Evolutionary conservation across 64 coral and sea anemone genomes (phyloP).

Genomic region (Acropora yongei): DNA sequence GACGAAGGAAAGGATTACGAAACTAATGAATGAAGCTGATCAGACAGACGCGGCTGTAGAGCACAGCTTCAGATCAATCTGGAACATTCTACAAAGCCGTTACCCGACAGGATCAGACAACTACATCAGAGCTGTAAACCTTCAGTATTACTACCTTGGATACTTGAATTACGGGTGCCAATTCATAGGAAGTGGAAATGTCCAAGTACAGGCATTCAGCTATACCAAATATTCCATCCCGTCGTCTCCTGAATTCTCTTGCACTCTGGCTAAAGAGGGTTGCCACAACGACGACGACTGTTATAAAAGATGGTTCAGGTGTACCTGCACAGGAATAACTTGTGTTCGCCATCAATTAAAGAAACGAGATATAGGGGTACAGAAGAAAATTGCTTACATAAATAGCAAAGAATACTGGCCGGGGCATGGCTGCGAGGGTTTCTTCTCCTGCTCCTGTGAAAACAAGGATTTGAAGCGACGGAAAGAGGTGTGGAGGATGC

Average conservation of each 20-base stretch:
- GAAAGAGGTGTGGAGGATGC: not conserved
- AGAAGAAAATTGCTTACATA: not conserved
- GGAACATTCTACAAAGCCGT: slow-evolving; percentile 43
- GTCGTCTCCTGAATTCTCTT: slow-evolving; percentile 1
- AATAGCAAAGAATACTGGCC: not conserved
- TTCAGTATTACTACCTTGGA: not conserved
- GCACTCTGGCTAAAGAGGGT: slow-evolving; percentile 27
- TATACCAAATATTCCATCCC: not conserved
- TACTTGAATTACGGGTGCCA: not conserved
- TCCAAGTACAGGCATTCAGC: not conserved
- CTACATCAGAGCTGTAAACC: not conserved
- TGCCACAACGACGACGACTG: slow-evolving; percentile 44
- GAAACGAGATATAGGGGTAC: not conserved
- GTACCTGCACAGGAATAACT: slow-evolving; percentile 16
- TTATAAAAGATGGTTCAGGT: not conserved
- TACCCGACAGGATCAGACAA: not conserved
- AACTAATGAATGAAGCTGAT: slow-evolving; percentile 44
- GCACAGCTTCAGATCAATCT: not conserved
- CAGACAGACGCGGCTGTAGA: not conserved
- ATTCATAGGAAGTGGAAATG: not conserved
- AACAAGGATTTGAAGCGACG: not conserved
- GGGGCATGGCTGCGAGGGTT: slow-evolving; percentile 1
- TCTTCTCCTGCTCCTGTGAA: not conserved
- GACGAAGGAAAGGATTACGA: slow-evolving; percentile 4
- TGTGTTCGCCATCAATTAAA: slow-evolving; percentile 20